Percentiles rank a stretch among this genome's conserved stretches.
These are phyloP conservation scores for Lepilemur septentrionalis DNA, from an alignment of 2,797 vertebrate species.

Conservation along the genomic window DNA sequence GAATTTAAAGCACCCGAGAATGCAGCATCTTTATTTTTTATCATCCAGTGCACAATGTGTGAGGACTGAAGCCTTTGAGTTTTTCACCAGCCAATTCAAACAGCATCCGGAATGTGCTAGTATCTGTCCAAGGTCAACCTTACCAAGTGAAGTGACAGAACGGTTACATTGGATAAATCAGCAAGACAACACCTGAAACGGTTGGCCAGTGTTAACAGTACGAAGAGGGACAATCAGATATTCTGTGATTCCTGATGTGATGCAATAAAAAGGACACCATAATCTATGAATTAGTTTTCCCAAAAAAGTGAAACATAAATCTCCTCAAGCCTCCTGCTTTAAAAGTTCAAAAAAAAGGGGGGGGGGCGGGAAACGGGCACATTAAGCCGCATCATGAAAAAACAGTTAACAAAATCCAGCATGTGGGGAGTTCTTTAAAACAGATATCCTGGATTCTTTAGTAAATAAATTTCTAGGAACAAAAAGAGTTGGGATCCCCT, in stretches of 20 bases:
- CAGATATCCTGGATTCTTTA: neutral
- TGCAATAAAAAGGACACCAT: neutral
- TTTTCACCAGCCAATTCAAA: neutral
- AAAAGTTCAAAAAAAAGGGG: neutral
- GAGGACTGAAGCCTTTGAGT: neutral
- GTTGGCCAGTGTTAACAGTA: neutral
- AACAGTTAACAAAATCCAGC: neutral
- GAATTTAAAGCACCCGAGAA: neutral
- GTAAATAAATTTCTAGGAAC: neutral
- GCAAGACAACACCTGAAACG: neutral
- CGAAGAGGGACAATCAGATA: neutral
- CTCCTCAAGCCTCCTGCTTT: neutral
- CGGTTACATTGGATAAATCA: neutral
- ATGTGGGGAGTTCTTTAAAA: neutral
- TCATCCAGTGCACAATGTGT: neutral
- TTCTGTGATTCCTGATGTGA: neutral
- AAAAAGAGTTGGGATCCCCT: fast-evolving
- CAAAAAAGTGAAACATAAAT: neutral
- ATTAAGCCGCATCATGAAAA: neutral
- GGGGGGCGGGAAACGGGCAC: neutral
- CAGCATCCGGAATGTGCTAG: neutral
- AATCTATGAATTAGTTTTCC: neutral
- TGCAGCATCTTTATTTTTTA: neutral
- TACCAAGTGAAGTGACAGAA: neutral
- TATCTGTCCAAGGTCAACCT: neutral